Evolutionary conservation across 1,140 invertebrate species (phyloP).

Genomic region (Akabosia matsudoensis): DNA sequence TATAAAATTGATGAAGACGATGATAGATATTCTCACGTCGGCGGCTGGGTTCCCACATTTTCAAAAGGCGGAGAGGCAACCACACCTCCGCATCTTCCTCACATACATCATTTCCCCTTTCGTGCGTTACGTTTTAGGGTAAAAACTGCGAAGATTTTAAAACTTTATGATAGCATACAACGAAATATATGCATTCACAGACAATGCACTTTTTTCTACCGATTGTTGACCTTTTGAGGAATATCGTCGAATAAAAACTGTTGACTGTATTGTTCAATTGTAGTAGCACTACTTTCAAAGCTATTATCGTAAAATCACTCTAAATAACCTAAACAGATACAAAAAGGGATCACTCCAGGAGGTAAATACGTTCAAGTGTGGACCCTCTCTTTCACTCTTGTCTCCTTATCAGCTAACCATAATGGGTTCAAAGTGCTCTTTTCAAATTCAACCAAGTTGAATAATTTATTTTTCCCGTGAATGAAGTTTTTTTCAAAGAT

Average conservation of each 20-base stretch:
- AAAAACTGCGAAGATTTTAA: too few relatives aligned
- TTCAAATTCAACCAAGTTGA: background rate
- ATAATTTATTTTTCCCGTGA: background rate
- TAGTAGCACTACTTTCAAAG: too few relatives aligned
- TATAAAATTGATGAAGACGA: background rate
- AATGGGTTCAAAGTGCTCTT: background rate
- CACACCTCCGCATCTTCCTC: background rate
- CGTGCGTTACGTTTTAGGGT: too few relatives aligned
- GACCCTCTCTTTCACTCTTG: background rate
- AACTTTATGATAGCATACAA: background rate
- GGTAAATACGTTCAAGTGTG: background rate
- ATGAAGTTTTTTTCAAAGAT: background rate
- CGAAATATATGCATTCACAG: too few relatives aligned
- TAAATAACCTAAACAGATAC: too few relatives aligned
- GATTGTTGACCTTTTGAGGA: too few relatives aligned
- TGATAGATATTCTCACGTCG: background rate
- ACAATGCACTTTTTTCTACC: too few relatives aligned
- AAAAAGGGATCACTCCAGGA: background rate
- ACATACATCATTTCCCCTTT: background rate
- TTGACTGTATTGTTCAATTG: too few relatives aligned
- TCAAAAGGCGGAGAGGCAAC: background rate
- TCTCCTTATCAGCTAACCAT: background rate
- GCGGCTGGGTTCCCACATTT: background rate
- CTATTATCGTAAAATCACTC: too few relatives aligned
- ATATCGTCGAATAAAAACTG: too few relatives aligned